phyloP scores from a whole-genome alignment of 2,113 vertebrate species.

The Brachionichthys hirsutus region DNA sequence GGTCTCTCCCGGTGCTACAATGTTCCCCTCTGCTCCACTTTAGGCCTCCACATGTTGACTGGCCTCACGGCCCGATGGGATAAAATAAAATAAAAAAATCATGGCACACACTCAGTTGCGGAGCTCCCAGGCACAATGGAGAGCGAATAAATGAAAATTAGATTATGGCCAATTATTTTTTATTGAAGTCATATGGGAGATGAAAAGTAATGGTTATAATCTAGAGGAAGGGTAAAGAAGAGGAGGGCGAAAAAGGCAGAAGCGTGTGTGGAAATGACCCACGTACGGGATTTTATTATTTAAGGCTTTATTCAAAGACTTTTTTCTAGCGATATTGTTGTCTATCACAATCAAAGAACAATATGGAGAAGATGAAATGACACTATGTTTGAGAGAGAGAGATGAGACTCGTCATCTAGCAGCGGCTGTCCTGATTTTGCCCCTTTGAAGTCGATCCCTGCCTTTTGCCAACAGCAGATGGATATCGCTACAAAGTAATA shows the following conservation, averaged over 20 bases:
- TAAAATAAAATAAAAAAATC: background rate
- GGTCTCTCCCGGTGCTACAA: constrained; percentile 31
- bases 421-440: constrained; percentile 28
- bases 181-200: constrained; percentile 36
- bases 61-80: constrained; percentile 17
- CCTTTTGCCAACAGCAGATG: constrained; percentile 29
- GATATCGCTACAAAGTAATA: constrained; percentile 37
- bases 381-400: constrained; percentile 8
- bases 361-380: constrained; percentile 17
- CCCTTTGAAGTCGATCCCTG: constrained; percentile 37
- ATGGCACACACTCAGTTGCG: constrained; percentile 17
- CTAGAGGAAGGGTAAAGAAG: constrained; percentile 7
- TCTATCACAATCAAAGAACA: constrained; percentile 8
- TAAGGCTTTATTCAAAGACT: background rate
- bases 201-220: constrained; percentile 24
- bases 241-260: background rate
- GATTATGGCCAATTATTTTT: constrained; percentile 47
- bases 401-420: constrained; percentile 2
- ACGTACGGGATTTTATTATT: background rate
- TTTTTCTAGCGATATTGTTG: background rate
- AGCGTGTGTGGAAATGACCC: background rate
- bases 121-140: constrained; percentile 3
- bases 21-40: constrained; percentile 45
- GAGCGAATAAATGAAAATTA: constrained; percentile 38
- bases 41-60: constrained; percentile 38